These are phyloP conservation scores for Unio pictorum DNA, from an alignment of 2,888 invertebrate genomes.

Conservation along the genomic window DNA sequence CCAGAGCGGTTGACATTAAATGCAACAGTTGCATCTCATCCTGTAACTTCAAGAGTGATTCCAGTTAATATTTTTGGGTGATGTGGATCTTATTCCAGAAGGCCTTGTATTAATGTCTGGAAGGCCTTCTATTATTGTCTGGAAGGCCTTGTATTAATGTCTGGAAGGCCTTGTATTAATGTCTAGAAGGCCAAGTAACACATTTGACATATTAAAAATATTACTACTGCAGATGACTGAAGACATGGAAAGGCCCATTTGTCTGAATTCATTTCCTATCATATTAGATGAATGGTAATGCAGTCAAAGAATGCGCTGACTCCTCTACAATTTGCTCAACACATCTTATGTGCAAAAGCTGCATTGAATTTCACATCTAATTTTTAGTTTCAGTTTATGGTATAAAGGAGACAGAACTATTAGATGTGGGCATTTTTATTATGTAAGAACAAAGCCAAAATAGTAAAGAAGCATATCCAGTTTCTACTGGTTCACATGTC, in stretches of 20 bases:
- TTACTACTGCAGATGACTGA: conserved; percentile 21
- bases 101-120: conserved; percentile 18
- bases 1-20: too few relatives aligned
- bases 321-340: conserved; percentile 25
- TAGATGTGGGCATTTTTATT: conserved; percentile 7
- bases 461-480: conserved; percentile 13
- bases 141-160: conserved; percentile 18
- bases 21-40: too few relatives aligned
- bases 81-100: conserved; percentile 10
- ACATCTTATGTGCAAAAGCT: conserved; percentile 21
- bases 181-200: conserved; percentile 15
- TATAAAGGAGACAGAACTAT: conserved; percentile 25
- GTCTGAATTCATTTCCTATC: conserved; percentile 15
- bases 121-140: conserved; percentile 11
- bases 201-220: conserved; percentile 18
- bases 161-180: conserved; percentile 18
- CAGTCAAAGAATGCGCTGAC: conserved; percentile 23
- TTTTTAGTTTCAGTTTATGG: conserved; percentile 29
- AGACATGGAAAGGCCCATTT: conserved; percentile 17
- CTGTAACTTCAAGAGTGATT: too few relatives aligned
- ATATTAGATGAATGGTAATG: conserved; percentile 11
- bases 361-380: conserved; percentile 26
- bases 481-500: conserved; percentile 30
- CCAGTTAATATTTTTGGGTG: conserved; percentile 1
- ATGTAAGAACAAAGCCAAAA: conserved; percentile 35